phyloP scores from a whole-genome alignment of 1,140 invertebrate species.

The Scaptomyza pallida region DNA sequence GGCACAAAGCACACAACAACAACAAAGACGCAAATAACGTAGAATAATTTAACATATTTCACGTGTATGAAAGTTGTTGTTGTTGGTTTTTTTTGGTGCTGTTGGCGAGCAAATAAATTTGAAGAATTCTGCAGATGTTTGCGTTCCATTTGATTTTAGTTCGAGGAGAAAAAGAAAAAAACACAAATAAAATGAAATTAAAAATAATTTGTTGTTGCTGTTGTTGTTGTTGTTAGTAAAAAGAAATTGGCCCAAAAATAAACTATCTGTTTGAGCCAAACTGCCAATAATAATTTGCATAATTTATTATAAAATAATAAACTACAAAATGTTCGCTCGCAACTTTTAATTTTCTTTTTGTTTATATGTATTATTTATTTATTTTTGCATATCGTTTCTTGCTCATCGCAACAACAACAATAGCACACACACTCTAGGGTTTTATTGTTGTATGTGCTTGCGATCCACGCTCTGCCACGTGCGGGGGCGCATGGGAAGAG shows the following conservation, averaged over 20 bases:
- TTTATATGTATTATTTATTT: constrained; percentile 69
- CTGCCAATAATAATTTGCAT: constrained; percentile 63
- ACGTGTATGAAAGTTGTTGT: constrained; percentile 15
- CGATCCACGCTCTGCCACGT: background rate
- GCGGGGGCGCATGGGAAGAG: background rate
- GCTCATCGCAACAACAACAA: constrained; percentile 3
- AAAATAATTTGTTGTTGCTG: constrained; percentile 61
- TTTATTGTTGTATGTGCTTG: background rate
- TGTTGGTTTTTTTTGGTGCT: constrained; percentile 16
- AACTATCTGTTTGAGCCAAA: constrained; percentile 48
- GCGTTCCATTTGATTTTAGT: constrained; percentile 38
- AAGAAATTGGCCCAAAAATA: constrained; percentile 62
- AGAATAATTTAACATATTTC: constrained; percentile 65
- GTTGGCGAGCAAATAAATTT: constrained; percentile 68
- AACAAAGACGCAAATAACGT: constrained; percentile 40
- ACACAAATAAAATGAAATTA: constrained; percentile 38
- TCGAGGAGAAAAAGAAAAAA: constrained; percentile 3
- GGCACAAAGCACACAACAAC: no score
- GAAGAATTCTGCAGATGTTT: constrained; percentile 64
- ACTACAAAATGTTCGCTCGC: constrained; percentile 37
- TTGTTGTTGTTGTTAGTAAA: constrained; percentile 19
- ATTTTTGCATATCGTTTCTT: constrained; percentile 25
- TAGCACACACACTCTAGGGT: background rate
- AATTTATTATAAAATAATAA: constrained; percentile 75
- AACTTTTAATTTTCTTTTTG: constrained; percentile 9